phyloP scores from a whole-genome alignment of 2,113 vertebrate species.

The Cyanoliseus patagonus region DNA sequence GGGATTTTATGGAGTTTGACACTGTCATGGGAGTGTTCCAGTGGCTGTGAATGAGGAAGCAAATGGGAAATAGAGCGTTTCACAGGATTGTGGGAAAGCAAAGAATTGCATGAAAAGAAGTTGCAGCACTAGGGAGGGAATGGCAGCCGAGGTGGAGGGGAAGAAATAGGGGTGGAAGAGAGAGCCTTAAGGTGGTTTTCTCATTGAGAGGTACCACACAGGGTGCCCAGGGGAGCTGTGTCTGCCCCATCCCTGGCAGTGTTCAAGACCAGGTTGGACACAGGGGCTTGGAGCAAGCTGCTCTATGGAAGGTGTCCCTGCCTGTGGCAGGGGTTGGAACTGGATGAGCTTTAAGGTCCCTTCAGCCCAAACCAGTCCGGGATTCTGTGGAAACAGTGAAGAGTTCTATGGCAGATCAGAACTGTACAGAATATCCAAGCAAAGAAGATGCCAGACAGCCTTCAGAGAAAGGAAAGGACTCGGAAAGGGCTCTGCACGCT shows the following conservation, averaged over 20 bases:
- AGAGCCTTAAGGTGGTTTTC: background rate
- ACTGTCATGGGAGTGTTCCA: background rate
- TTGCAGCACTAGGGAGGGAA: background rate
- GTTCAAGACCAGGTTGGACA: background rate
- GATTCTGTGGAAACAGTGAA: background rate
- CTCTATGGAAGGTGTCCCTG: background rate
- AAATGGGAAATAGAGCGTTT: background rate
- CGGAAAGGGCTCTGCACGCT: rapidly evolving
- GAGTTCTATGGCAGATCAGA: background rate
- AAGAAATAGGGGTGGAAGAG: background rate
- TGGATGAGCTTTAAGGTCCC: background rate
- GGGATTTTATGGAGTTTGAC: background rate
- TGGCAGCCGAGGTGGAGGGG: rapidly evolving
- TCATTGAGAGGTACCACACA: background rate
- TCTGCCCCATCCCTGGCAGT: background rate
- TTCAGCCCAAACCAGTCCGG: background rate
- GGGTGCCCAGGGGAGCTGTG: background rate
- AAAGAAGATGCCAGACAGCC: background rate
- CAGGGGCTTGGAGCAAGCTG: background rate
- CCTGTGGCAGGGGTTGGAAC: rapidly evolving
- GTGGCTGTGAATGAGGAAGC: background rate
- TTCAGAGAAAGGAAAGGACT: background rate
- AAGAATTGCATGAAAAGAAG: background rate
- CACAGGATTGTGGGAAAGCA: background rate
- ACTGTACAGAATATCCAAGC: background rate